Evolutionary conservation across 2,888 invertebrate species (phyloP).

Genomic region (Eurytoma adleriae): DNA sequence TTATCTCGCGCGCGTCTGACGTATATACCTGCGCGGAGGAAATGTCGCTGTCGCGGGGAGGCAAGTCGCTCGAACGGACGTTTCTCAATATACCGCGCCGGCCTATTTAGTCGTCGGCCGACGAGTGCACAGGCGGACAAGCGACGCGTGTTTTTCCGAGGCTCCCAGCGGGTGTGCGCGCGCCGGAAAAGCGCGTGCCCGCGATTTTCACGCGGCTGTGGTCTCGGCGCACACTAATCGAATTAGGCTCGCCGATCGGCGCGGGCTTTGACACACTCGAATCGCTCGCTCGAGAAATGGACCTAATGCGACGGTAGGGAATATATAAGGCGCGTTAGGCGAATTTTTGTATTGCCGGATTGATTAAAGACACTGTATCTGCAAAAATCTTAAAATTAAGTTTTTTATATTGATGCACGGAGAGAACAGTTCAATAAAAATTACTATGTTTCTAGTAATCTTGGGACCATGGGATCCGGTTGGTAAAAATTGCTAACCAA

Average conservation of each 20-base stretch:
- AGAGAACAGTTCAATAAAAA: no score
- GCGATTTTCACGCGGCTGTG: constrained; percentile 31
- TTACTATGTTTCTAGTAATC: no score
- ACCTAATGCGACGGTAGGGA: neutral
- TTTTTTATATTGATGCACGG: no score
- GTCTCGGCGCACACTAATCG: constrained; percentile 27
- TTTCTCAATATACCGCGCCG: constrained; percentile 5
- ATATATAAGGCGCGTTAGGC: neutral
- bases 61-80: neutral
- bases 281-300: neutral
- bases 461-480: no score
- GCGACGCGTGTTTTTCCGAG: constrained; percentile 32
- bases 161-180: constrained; percentile 9
- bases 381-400: no score
- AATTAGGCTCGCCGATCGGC: constrained; percentile 6
- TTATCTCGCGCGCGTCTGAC: constrained; percentile 27
- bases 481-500: no score
- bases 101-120: constrained; percentile 14
- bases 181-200: constrained; percentile 20
- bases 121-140: neutral
- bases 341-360: no score
- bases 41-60: constrained; percentile 11
- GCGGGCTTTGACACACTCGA: neutral
- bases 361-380: neutral
- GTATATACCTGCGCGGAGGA: constrained; percentile 14